Evolutionary conservation across 2,888 invertebrate genomes (phyloP).

Genomic region (Molanna angustata): DNA sequence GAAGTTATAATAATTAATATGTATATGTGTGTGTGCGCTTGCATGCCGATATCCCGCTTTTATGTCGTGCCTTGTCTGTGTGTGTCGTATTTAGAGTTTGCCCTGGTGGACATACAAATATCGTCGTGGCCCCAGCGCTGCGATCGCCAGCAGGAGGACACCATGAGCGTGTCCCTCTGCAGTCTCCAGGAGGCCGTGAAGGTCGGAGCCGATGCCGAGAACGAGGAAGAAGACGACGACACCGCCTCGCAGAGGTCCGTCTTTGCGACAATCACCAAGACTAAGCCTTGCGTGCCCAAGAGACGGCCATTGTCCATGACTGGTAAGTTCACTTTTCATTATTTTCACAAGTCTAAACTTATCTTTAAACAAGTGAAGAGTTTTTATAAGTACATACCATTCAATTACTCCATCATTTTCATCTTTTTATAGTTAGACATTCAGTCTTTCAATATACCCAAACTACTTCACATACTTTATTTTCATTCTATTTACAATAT

Average conservation of each 20-base stretch:
- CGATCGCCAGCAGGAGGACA: slow-evolving; percentile 40
- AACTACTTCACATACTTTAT: no score
- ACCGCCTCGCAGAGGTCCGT: slow-evolving; percentile 45
- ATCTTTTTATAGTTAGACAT: no score
- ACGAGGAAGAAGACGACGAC: slow-evolving; percentile 48
- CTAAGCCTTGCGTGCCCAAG: slow-evolving; percentile 52
- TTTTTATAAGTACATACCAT: no score
- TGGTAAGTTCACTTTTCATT: slow-evolving; percentile 43
- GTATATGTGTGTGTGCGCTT: slow-evolving; percentile 3
- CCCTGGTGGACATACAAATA: slow-evolving; percentile 45
- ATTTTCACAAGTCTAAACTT: no score
- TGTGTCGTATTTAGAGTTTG: slow-evolving; percentile 40
- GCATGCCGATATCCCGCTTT: slow-evolving; percentile 10
- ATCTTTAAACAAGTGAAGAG: no score
- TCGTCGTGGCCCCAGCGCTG: neutral
- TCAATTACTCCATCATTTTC: no score
- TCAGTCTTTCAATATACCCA: no score
- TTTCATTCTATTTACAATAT: no score
- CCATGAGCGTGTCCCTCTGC: slow-evolving; percentile 43
- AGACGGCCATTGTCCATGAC: slow-evolving; percentile 61
- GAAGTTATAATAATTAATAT: neutral
- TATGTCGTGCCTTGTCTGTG: slow-evolving; percentile 1
- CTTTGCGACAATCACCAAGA: slow-evolving; percentile 50
- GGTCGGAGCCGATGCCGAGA: slow-evolving; percentile 49
- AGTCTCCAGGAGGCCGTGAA: slow-evolving; percentile 51